phyloP scores from a whole-genome alignment of 2,113 vertebrate genomes.

The Phalacrocorax brasilianus region DNA sequence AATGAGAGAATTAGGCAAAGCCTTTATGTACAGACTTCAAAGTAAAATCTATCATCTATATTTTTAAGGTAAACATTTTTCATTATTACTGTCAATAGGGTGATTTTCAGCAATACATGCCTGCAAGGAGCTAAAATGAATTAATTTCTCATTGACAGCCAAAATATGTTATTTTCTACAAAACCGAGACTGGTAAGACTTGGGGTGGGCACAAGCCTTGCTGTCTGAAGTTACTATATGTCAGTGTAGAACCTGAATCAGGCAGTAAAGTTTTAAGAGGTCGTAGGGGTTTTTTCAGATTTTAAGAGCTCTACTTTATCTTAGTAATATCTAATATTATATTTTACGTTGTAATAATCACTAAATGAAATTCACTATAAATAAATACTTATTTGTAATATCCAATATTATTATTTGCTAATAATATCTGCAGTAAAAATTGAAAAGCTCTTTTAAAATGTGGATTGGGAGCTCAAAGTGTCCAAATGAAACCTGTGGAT shows the following conservation, averaged over 20 bases:
- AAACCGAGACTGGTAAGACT: neutral
- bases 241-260: neutral
- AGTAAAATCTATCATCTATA: neutral
- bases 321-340: neutral
- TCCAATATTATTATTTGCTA: neutral
- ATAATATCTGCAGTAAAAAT: neutral
- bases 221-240: neutral
- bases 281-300: no score
- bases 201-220: neutral
- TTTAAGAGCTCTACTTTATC: neutral
- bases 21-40: neutral
- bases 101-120: neutral
- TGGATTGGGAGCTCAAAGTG: neutral
- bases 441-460: neutral
- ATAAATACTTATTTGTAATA: neutral
- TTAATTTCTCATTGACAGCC: neutral
- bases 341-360: neutral
- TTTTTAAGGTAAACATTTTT: slow-evolving; percentile 18
- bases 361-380: neutral
- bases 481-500: neutral
- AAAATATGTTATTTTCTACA: neutral
- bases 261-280: neutral
- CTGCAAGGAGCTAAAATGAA: neutral
- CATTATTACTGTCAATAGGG: neutral
- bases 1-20: slow-evolving; percentile 1